Conservation (phyloP, 2,888 invertebrate species). For the Drosophila mercatorum region DNA sequence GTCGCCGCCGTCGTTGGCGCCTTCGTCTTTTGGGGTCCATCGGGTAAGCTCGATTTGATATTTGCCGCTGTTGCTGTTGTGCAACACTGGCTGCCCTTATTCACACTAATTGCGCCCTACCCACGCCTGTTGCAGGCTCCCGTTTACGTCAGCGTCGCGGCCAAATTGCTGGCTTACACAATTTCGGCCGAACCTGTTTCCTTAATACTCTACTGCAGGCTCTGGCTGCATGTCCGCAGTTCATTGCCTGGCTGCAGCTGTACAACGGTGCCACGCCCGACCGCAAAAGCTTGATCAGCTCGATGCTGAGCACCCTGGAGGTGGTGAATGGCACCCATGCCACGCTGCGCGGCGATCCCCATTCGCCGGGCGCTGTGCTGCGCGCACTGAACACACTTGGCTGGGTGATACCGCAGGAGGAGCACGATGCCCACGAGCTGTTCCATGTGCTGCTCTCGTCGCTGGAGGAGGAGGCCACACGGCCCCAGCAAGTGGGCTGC, state of each 20-base stretch:
- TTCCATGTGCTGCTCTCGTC: constrained; percentile 95
- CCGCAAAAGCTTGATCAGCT: constrained; percentile 90
- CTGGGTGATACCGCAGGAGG: constrained; percentile 96
- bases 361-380: constrained; percentile 89
- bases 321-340: constrained; percentile 88
- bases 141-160: constrained; percentile 88
- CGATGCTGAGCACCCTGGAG: constrained; percentile 90
- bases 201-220: constrained; percentile 96
- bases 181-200: constrained; percentile 96
- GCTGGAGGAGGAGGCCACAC: constrained; percentile 92
- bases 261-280: constrained; percentile 87
- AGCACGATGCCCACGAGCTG: constrained; percentile 97
- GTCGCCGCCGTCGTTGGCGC: constrained; percentile 92
- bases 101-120: constrained; percentile 16
- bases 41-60: constrained; percentile 72
- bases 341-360: constrained; percentile 87
- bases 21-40: constrained; percentile 91
- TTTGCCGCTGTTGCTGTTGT: not conserved
- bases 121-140: constrained; percentile 70
- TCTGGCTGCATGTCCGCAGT: constrained; percentile 93
- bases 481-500: constrained; percentile 86
- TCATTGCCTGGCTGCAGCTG: constrained; percentile 92
- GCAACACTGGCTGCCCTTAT: not conserved
- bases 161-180: constrained; percentile 93
- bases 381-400: constrained; percentile 90